A percentile compares a stretch with the other conserved stretches of the same genome.
Evolutionary conservation across 1,140 invertebrate genomes (phyloP).

Genomic region (Caenorhabditis tropicalis): DNA sequence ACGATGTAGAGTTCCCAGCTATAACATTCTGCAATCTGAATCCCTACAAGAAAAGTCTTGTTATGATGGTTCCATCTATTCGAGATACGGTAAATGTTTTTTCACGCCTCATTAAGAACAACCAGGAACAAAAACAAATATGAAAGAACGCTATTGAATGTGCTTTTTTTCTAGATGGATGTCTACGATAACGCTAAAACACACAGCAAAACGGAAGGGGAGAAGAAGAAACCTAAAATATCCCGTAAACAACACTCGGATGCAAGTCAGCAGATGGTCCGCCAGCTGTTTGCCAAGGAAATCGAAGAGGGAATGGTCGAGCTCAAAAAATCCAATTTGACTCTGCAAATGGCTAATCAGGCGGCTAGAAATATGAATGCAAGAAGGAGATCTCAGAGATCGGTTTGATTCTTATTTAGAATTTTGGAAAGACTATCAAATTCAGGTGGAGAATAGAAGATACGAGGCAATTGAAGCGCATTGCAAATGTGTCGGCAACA

Average conservation of each 20-base stretch:
- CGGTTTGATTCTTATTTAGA: not conserved
- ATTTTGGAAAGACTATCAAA: not conserved
- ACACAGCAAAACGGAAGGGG: slow-evolving; percentile 36
- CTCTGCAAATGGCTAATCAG: not conserved
- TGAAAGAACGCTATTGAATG: not conserved
- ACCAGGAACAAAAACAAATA: not conserved
- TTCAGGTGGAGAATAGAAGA: slow-evolving; percentile 20
- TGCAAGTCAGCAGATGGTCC: slow-evolving; percentile 38
- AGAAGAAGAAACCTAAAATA: slow-evolving; percentile 52
- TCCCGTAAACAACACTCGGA: slow-evolving; percentile 43
- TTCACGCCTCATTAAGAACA: not conserved
- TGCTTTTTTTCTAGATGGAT: slow-evolving; percentile 50
- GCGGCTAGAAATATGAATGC: not conserved
- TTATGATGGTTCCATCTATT: slow-evolving; percentile 54
- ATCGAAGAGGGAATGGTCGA: slow-evolving; percentile 42
- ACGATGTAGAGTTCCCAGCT: slow-evolving; percentile 53
- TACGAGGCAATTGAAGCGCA: slow-evolving; percentile 55
- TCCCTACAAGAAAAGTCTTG: slow-evolving; percentile 53
- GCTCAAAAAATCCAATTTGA: slow-evolving; percentile 4
- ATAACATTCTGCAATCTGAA: slow-evolving; percentile 57
- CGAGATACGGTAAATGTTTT: slow-evolving; percentile 49
- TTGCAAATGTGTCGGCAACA: slow-evolving; percentile 50
- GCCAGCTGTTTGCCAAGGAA: slow-evolving; percentile 42
- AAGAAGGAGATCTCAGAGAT: slow-evolving; percentile 2
- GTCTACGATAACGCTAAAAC: slow-evolving; percentile 56